Conservation (phyloP, 2,888 invertebrate species). For the Acholoe squamosa region DNA sequence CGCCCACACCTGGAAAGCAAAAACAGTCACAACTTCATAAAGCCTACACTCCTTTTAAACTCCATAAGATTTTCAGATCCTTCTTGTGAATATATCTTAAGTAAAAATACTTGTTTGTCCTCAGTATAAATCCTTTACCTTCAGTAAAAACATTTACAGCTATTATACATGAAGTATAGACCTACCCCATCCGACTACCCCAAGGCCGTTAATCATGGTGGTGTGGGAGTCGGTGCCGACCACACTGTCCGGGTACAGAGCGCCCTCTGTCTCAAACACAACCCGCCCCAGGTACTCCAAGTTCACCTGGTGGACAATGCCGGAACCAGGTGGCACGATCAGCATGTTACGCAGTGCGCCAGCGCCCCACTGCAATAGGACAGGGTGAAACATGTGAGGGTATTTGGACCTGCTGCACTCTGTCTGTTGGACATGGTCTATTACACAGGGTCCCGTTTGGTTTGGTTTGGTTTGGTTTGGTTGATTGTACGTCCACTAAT, state of each 20-base stretch:
- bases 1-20: conserved; percentile 84
- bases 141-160: too few relatives aligned
- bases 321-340: conserved; percentile 98
- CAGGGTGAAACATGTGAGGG: not conserved
- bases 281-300: conserved; percentile 96
- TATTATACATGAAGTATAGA: not conserved
- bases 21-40: too few relatives aligned
- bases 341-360: conserved; percentile 97
- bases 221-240: conserved; percentile 99
- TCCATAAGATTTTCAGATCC: too few relatives aligned
- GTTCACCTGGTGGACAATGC: conserved; percentile 99
- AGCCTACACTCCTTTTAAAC: too few relatives aligned
- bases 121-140: too few relatives aligned
- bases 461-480: too few relatives aligned
- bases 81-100: too few relatives aligned
- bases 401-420: not conserved
- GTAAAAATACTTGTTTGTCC: too few relatives aligned
- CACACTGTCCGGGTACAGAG: conserved; percentile 93
- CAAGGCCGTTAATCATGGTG: conserved; percentile 99
- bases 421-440: too few relatives aligned
- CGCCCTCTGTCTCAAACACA: conserved; percentile 88
- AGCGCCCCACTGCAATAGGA: conserved; percentile 93
- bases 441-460: too few relatives aligned
- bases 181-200: conserved; percentile 98
- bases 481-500: too few relatives aligned